Conservation (phyloP, 1,140 invertebrate genomes). For the Diorhabda sublineata region DNA sequence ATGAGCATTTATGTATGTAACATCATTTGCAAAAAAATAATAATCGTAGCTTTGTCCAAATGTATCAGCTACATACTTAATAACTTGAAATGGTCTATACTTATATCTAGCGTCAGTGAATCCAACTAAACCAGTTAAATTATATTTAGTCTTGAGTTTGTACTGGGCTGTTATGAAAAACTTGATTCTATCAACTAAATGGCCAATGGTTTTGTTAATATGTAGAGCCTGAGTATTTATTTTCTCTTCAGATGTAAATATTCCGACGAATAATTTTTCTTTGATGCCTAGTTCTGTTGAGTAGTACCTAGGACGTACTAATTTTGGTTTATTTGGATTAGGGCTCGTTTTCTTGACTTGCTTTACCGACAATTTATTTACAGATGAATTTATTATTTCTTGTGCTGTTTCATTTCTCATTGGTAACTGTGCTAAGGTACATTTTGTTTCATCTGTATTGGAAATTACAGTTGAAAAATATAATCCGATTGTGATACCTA, state of each 20-base stretch:
- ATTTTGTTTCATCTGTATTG: conserved; percentile 22
- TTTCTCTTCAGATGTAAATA: conserved; percentile 69
- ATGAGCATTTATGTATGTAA: conserved; percentile 72
- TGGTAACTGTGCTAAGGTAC: conserved; percentile 16
- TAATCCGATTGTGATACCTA: conserved; percentile 38
- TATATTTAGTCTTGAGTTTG: conserved; percentile 61
- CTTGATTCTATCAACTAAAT: conserved; percentile 74
- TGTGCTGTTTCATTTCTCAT: conserved; percentile 24
- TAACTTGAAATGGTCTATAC: conserved; percentile 73
- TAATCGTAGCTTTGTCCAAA: conserved; percentile 86
- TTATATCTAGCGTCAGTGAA: conserved; percentile 73
- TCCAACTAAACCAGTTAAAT: conserved; percentile 71
- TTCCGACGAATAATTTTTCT: conserved; percentile 82
- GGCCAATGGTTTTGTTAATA: conserved; percentile 74
- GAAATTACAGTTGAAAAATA: conserved; percentile 34
- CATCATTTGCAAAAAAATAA: conserved; percentile 81
- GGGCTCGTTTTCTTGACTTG: conserved; percentile 29
- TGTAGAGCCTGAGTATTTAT: conserved; percentile 67
- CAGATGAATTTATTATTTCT: conserved; percentile 30
- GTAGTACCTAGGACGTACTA: conserved; percentile 83
- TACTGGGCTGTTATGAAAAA: conserved; percentile 65
- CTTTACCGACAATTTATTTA: conserved; percentile 24
- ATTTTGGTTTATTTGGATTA: conserved; percentile 32
- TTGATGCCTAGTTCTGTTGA: conserved; percentile 88
- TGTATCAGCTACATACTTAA: conserved; percentile 87